Evolutionary conservation across 1,140 invertebrate species (phyloP), one percentile per base, ranked within the genome.

Genomic region (Drosophila pectinifera): DNA sequence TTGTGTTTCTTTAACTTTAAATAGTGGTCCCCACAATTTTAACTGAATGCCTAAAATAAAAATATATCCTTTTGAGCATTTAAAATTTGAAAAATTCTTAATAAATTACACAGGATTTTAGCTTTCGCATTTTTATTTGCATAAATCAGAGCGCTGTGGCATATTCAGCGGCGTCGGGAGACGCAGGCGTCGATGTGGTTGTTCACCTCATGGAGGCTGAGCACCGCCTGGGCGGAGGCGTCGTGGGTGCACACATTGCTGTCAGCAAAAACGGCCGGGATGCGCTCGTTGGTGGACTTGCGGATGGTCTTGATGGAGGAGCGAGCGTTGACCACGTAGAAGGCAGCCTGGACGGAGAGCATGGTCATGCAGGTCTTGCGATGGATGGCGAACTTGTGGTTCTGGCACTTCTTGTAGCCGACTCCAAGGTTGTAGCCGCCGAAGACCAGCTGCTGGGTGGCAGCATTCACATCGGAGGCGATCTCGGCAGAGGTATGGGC

Each of bases 371-470:
- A 91, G 28, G 72, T 20, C 6, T 54, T 49, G 18, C 59, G 61
- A 1, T 86, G 20, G 1, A 91, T 20, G 0, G 16, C 0, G 31
- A 75, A 86, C 45, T 80, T 89, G 22, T 91, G 77, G 3, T 11
- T 58, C 20, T 83, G 48, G 65, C 90, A 91, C 28, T 75, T 83
- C n/a, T 73, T 64, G 28, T 90, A 91, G 31, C 72, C 76, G 16
- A 2, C 7, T 0, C 55, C 48, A 16, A 91, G 16, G 6, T 28
- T 57, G 54, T 80, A 86, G 46, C 81, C 81, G 7, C 85, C 90
- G 20, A 38, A 91, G n/a, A 86, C 65, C 53, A 91, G 41, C 36
- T 91, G 89, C 46, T 91, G 89, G 1, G 81, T 78, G 45, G 89
- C 90, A 5, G 54, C 7, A 28, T 54, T 90, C 13, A 91, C 79